Conservation (phyloP, 2,888 invertebrate species). For the Pristionchus fissidentatus region DNA sequence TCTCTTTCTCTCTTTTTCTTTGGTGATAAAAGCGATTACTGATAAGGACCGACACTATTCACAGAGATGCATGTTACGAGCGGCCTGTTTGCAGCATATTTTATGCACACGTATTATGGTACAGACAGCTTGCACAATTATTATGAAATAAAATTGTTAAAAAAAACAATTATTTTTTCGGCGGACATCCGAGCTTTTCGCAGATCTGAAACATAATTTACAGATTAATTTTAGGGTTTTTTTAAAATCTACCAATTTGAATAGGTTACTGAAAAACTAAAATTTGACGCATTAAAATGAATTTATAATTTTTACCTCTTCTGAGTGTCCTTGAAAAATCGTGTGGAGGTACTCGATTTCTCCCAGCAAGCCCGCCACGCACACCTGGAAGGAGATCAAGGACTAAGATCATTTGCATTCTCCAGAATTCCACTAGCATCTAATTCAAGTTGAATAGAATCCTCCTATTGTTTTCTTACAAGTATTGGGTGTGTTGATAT, state of each 20-base stretch:
- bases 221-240: no score
- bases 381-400: neutral
- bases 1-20: neutral
- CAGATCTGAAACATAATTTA: constrained; percentile 1
- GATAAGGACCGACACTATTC: no score
- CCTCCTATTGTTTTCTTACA: neutral
- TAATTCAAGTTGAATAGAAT: no score
- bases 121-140: neutral
- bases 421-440: no score
- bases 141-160: neutral
- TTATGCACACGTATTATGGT: constrained; percentile 34
- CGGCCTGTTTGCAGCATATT: neutral
- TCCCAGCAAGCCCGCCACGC: neutral
- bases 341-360: constrained; percentile 1
- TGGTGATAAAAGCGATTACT: no score
- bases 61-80: no score
- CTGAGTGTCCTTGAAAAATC: neutral
- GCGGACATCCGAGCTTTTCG: neutral
- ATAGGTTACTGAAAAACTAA: no score
- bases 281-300: neutral
- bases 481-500: neutral
- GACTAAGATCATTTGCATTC: no score
- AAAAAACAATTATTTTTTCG: neutral
- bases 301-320: neutral
- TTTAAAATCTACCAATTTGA: no score